These are phyloP conservation scores for Acrossocheilus fasciatus DNA, from an alignment of 2,797 vertebrate species.

Conservation along the genomic window DNA sequence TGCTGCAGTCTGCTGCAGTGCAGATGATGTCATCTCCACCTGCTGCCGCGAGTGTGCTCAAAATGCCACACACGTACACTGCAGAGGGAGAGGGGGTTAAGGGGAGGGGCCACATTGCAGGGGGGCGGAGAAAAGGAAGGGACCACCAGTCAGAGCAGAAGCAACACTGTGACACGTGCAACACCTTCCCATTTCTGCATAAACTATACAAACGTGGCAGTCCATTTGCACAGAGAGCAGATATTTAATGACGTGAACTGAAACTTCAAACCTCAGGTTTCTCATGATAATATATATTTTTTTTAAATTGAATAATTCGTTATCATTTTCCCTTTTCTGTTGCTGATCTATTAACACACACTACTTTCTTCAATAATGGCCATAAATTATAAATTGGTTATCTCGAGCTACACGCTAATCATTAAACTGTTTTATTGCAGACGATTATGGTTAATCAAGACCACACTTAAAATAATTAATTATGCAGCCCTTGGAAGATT, in stretches of 20 bases:
- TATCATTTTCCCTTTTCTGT: background rate
- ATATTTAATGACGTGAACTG: slow-evolving; percentile 5
- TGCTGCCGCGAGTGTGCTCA: slow-evolving; percentile 80
- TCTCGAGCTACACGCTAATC: background rate
- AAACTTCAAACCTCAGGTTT: background rate
- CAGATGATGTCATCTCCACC: slow-evolving; percentile 85
- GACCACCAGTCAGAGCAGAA: slow-evolving; percentile 72
- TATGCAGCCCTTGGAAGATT: background rate
- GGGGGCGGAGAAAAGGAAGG: slow-evolving; percentile 64
- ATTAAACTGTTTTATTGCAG: background rate
- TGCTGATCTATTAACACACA: background rate
- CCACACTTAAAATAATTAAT: background rate
- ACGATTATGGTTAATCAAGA: background rate
- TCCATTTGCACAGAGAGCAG: slow-evolving; percentile 55
- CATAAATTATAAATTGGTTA: background rate
- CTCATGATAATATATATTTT: background rate
- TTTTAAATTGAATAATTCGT: background rate
- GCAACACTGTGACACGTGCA: slow-evolving; percentile 71
- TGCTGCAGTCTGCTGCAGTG: slow-evolving; percentile 92
- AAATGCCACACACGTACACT: slow-evolving; percentile 83
- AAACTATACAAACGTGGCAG: slow-evolving; percentile 64
- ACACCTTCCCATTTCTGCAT: slow-evolving; percentile 9
- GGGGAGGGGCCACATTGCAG: slow-evolving; percentile 66
- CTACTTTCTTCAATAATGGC: background rate
- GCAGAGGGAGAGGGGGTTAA: slow-evolving; percentile 78